Conservation (phyloP, 2,113 vertebrate genomes). For the Poicephalus gulielmi region DNA sequence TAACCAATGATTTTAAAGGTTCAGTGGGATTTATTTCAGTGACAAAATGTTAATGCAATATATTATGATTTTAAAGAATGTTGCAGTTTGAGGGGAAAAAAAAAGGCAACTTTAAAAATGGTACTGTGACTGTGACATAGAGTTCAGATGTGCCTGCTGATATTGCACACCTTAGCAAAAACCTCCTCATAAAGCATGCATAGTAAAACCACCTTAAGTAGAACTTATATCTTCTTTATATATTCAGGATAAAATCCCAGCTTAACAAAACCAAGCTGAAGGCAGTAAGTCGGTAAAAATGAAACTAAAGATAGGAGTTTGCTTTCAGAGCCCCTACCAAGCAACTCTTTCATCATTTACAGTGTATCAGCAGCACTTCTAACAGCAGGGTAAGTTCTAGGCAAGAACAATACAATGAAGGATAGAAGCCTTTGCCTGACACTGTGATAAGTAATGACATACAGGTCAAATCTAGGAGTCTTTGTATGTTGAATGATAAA, state of each 20-base stretch:
- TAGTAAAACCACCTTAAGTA: not conserved
- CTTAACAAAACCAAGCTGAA: not conserved
- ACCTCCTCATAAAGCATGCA: not conserved
- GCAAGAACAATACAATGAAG: not conserved
- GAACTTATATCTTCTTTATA: not conserved
- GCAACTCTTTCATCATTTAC: not conserved
- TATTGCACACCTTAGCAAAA: not conserved
- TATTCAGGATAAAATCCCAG: not conserved
- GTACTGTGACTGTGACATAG: not conserved
- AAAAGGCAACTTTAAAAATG: not conserved
- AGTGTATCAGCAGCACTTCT: not conserved
- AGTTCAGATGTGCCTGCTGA: not conserved
- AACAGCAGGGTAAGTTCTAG: not conserved
- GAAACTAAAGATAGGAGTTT: not conserved
- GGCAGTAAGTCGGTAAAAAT: not conserved
- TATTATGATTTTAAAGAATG: not conserved
- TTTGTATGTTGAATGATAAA: not conserved
- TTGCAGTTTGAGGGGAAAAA: not conserved
- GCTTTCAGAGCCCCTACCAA: not conserved
- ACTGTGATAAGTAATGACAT: not conserved
- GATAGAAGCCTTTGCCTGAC: not conserved
- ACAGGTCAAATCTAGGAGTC: not conserved
- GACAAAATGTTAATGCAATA: not conserved
- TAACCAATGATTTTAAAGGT: not conserved
- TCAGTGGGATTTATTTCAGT: not conserved